These are phyloP conservation scores for Oxytorus armatus DNA, from an alignment of 2,888 invertebrate genomes.

Conservation along the genomic window DNA sequence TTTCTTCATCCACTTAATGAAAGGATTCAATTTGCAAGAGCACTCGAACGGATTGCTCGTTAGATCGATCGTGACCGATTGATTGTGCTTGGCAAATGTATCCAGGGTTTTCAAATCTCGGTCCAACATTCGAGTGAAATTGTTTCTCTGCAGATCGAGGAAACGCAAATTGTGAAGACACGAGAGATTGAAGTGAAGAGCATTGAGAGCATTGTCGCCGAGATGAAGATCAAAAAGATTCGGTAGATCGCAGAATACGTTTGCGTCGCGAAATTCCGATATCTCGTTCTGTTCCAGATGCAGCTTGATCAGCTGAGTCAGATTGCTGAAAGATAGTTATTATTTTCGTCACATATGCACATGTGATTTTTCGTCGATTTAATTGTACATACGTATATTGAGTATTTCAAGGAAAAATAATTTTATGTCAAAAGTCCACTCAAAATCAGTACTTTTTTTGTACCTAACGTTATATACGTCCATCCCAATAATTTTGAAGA, in stretches of 20 bases:
- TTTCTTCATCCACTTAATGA: conserved; percentile 88
- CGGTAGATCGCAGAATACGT: conserved; percentile 90
- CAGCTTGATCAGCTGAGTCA: conserved; percentile 88
- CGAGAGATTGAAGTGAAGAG: conserved; percentile 88
- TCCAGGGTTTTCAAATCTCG: conserved; percentile 87
- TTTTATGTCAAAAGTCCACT: no score
- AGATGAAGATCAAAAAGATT: conserved; percentile 89
- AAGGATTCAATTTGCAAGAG: conserved; percentile 87
- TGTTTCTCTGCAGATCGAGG: conserved; percentile 89
- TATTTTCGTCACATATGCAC: neutral
- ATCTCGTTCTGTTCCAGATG: conserved; percentile 92
- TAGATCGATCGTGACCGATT: conserved; percentile 87
- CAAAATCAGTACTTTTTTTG: no score
- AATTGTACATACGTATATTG: no score
- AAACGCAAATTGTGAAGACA: conserved; percentile 89
- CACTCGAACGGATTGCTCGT: conserved; percentile 90
- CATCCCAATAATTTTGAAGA: no score
- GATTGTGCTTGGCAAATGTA: conserved; percentile 85
- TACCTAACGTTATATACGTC: no score
- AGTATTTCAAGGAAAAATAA: no score
- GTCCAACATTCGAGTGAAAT: conserved; percentile 85
- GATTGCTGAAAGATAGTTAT: conserved; percentile 84
- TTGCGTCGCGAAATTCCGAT: conserved; percentile 87
- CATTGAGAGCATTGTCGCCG: conserved; percentile 88
- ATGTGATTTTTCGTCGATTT: no score